Evolutionary conservation across 2,797 vertebrate genomes (phyloP).

Genomic region (Smutsia temminckii): DNA sequence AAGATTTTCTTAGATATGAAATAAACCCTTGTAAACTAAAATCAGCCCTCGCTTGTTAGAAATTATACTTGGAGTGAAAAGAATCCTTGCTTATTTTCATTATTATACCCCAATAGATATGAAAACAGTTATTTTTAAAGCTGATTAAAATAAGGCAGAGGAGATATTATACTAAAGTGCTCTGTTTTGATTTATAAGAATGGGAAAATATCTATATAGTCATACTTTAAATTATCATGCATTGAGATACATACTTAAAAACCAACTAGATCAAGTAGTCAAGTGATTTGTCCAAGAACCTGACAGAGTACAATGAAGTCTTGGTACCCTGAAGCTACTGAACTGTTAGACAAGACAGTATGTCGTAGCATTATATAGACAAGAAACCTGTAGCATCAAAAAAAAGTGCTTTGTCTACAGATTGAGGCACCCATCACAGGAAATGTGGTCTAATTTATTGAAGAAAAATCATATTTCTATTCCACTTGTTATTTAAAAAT

Average conservation of each 20-base stretch:
- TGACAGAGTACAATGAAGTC: not conserved
- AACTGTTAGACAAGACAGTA: not conserved
- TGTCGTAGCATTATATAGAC: not conserved
- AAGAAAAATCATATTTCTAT: not conserved
- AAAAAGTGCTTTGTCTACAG: not conserved
- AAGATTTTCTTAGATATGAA: conserved; percentile 22
- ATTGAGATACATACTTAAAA: not conserved
- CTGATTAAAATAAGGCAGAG: conserved; percentile 22
- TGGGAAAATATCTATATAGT: conserved; percentile 2
- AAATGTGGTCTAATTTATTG: not conserved
- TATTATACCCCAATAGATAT: not conserved
- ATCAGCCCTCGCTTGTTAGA: not conserved
- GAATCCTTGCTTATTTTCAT: not conserved
- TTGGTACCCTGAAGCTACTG: not conserved
- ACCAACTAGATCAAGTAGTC: not conserved
- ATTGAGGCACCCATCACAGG: not conserved
- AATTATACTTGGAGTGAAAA: not conserved
- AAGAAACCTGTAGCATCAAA: not conserved
- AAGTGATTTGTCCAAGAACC: conserved; percentile 34
- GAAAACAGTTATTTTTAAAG: not conserved
- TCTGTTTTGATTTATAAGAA: not conserved
- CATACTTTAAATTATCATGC: not conserved
- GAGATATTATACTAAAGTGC: not conserved
- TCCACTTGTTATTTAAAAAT: not conserved
- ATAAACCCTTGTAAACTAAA: conserved; percentile 10